A percentile compares a stretch with the other conserved stretches of the same genome.
Evolutionary conservation across 2,888 invertebrate species (phyloP).

Genomic region (Neelides folsomi): DNA sequence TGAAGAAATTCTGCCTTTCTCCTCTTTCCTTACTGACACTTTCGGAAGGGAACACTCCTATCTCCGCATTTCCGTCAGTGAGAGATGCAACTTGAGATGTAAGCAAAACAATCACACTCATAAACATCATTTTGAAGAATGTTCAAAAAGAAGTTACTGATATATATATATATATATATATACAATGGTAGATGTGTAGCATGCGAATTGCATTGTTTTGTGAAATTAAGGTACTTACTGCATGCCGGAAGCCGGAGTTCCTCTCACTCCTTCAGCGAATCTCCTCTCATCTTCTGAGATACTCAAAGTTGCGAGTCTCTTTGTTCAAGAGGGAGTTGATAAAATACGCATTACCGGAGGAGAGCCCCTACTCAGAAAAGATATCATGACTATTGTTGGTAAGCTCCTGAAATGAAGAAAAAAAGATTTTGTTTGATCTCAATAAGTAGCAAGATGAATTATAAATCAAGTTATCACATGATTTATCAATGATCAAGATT

Average conservation of each 20-base stretch:
- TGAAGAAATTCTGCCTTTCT: conserved; percentile 33
- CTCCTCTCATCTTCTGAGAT: conserved; percentile 73
- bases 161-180: too few species aligned
- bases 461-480: not conserved
- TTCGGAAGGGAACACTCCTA: conserved; percentile 84
- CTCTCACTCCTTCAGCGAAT: conserved; percentile 58
- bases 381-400: conserved; percentile 72
- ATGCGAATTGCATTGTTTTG: not conserved
- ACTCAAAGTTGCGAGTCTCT: conserved; percentile 58
- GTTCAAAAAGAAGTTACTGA: too few species aligned
- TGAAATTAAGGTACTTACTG: conserved; percentile 70
- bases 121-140: too few species aligned
- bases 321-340: conserved; percentile 74
- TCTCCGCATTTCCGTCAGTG: conserved; percentile 87
- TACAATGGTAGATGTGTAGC: too few species aligned
- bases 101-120: conserved; percentile 43
- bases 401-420: conserved; percentile 35
- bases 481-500: not conserved
- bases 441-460: conserved; percentile 15
- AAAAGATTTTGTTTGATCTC: too few species aligned
- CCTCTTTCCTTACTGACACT: conserved; percentile 53
- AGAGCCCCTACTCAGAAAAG: conserved; percentile 82
- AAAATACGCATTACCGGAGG: conserved; percentile 95
- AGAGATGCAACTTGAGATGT: conserved; percentile 94
- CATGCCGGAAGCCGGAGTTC: conserved; percentile 93